These are phyloP conservation scores for Amniataba percoides DNA, from an alignment of 2,797 vertebrate species.

Conservation along the genomic window DNA sequence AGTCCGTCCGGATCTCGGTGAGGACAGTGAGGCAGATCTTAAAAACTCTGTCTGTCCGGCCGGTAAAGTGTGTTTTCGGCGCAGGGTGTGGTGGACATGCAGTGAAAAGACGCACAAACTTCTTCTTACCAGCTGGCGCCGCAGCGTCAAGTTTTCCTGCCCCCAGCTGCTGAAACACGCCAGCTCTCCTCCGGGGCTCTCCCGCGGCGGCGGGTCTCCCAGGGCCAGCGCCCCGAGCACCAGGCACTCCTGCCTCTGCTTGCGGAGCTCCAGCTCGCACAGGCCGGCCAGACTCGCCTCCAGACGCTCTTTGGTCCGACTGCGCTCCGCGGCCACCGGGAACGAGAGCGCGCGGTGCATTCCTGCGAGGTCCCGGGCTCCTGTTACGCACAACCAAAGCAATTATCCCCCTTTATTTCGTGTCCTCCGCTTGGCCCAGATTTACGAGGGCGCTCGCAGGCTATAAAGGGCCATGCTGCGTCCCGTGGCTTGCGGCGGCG, in stretches of 20 bases:
- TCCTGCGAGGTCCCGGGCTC: slow-evolving; percentile 22
- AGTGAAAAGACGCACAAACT: slow-evolving; percentile 58
- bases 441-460: slow-evolving; percentile 46
- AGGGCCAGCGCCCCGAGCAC: slow-evolving; percentile 89
- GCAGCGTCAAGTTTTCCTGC: slow-evolving; percentile 85
- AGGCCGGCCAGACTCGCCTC: slow-evolving; percentile 90
- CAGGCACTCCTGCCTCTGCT: slow-evolving; percentile 90
- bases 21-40: slow-evolving; percentile 22
- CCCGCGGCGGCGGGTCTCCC: slow-evolving; percentile 73
- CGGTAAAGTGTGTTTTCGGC: slow-evolving; percentile 14
- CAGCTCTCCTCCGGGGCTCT: slow-evolving; percentile 66
- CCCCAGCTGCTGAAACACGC: slow-evolving; percentile 80
- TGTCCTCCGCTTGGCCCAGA: slow-evolving; percentile 14
- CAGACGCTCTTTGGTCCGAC: slow-evolving; percentile 89
- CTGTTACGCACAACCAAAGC: slow-evolving; percentile 1
- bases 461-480: slow-evolving; percentile 49
- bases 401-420: slow-evolving; percentile 1
- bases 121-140: slow-evolving; percentile 87
- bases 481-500: slow-evolving; percentile 37
- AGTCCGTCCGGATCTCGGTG: slow-evolving; percentile 56
- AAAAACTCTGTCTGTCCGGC: slow-evolving; percentile 31
- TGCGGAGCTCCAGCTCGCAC: slow-evolving; percentile 90
- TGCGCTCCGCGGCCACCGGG: slow-evolving; percentile 88
- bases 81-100: slow-evolving; percentile 36
- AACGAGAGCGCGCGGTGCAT: slow-evolving; percentile 89